A percentile compares a stretch with the other conserved stretches of the same genome.
phyloP scores from a whole-genome alignment of 2,888 invertebrate genomes.

The Chesias legatella region DNA sequence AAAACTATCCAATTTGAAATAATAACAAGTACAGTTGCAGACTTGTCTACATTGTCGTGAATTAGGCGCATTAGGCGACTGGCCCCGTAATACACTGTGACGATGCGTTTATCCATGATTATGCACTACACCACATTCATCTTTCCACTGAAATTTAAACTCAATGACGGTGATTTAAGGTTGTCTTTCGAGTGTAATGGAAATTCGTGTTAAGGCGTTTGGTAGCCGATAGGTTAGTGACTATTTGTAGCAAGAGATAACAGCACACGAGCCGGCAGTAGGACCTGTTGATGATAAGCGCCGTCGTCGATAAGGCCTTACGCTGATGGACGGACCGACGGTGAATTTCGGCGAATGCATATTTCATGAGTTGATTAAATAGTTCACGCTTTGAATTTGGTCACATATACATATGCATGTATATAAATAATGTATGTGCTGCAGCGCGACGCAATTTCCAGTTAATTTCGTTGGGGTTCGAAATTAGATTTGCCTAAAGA shows the following conservation, averaged over 20 bases:
- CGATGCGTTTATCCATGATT: constrained; percentile 70
- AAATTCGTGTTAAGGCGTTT: constrained; percentile 38
- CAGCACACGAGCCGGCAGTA: constrained; percentile 70
- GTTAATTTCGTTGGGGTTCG: constrained; percentile 16
- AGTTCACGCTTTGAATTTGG: constrained; percentile 72
- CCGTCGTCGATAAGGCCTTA: constrained; percentile 72
- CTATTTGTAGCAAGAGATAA: constrained; percentile 79
- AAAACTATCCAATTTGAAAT: constrained; percentile 48
- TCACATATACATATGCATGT: constrained; percentile 47
- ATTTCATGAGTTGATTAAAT: constrained; percentile 80
- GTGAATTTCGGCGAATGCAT: constrained; percentile 77
- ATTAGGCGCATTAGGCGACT: constrained; percentile 72
- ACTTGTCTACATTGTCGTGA: constrained; percentile 72
- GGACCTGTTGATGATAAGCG: constrained; percentile 79
- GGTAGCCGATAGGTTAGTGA: constrained; percentile 39
- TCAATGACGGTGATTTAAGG: constrained; percentile 22
- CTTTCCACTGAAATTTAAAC: constrained; percentile 24
- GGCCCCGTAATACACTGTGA: constrained; percentile 70
- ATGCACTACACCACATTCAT: constrained; percentile 43
- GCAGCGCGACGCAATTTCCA: constrained; percentile 30
- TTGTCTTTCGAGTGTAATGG: constrained; percentile 25
- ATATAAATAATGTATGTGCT: constrained; percentile 43
- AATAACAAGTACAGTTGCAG: constrained; percentile 49
- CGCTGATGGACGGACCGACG: constrained; percentile 70
- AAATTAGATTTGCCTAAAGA: constrained; percentile 14